phyloP scores from a whole-genome alignment of 2,888 invertebrate species.

The Strigamia crassipes region DNA sequence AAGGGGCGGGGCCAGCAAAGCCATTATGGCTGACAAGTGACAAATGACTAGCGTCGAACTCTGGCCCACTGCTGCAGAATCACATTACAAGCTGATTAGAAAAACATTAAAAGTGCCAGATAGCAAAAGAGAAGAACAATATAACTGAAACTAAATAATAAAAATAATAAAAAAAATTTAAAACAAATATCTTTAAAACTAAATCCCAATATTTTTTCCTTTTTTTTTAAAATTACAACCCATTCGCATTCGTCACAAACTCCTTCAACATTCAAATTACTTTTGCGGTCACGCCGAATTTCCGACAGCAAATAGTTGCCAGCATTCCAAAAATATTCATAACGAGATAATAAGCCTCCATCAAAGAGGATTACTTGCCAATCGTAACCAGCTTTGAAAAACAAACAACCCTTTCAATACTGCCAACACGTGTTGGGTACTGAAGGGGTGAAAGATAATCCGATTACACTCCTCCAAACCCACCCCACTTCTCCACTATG shows the following conservation, averaged over 20 bases:
- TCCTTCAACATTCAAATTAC: not conserved
- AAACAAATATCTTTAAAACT: not conserved
- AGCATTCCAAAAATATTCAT: constrained; percentile 17
- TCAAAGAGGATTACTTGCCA: constrained; percentile 33
- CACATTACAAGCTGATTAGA: constrained; percentile 48
- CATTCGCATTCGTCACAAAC: not conserved
- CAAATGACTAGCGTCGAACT: constrained; percentile 49
- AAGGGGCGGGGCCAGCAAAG: constrained; percentile 50
- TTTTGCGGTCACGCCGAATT: not conserved
- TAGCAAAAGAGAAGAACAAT: constrained; percentile 41
- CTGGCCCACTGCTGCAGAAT: constrained; percentile 48
- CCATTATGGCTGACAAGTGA: constrained; percentile 51
- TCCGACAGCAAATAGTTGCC: constrained; percentile 1
- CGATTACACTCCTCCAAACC: constrained; percentile 28
- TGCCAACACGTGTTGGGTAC: constrained; percentile 19
- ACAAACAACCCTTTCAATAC: constrained; percentile 42
- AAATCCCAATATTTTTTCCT: not conserved
- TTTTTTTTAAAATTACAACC: not conserved
- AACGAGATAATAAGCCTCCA: constrained; percentile 28
- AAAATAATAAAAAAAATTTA: not conserved
- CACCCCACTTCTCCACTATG: constrained; percentile 11
- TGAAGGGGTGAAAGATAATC: constrained; percentile 36
- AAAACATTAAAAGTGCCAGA: constrained; percentile 47
- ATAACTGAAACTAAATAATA: not conserved
- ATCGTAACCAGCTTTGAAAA: constrained; percentile 42